Percentiles rank a stretch among this genome's conserved stretches.
Evolutionary conservation across 2,113 vertebrate species (phyloP).

Genomic region (Thalassarche chlororhynchos): DNA sequence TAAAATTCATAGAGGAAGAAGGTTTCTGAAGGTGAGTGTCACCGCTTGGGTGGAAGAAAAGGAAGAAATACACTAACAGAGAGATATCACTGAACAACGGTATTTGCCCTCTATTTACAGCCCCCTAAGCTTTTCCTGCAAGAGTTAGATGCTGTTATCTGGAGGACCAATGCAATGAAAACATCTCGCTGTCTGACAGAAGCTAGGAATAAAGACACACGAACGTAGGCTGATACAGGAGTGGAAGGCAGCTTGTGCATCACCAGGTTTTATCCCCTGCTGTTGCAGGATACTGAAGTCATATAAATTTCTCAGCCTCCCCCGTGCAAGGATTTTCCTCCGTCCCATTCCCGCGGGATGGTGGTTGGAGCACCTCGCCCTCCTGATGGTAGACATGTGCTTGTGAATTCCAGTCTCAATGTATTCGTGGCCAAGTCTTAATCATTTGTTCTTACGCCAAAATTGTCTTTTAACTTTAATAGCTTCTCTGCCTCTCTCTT

Average conservation of each 20-base stretch:
- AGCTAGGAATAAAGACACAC: neutral
- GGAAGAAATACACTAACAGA: neutral
- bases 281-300: neutral
- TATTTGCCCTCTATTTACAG: neutral
- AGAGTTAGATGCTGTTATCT: neutral
- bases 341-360: accelerated
- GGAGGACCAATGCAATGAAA: neutral
- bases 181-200: neutral
- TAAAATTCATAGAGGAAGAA: neutral
- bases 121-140: neutral
- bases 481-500: neutral
- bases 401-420: neutral
- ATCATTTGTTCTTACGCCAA: constrained; percentile 42
- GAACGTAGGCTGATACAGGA: neutral
- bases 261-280: neutral
- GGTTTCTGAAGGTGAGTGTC: neutral
- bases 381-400: neutral
- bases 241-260: neutral
- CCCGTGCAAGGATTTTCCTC: neutral
- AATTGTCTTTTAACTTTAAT: constrained; percentile 19
- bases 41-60: neutral
- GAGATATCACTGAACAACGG: neutral
- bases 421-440: neutral
- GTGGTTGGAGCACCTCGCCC: neutral
- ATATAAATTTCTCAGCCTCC: neutral